Conservation (phyloP, 2,113 vertebrate genomes). For the Pseudolaguvia tuberculata region DNA sequence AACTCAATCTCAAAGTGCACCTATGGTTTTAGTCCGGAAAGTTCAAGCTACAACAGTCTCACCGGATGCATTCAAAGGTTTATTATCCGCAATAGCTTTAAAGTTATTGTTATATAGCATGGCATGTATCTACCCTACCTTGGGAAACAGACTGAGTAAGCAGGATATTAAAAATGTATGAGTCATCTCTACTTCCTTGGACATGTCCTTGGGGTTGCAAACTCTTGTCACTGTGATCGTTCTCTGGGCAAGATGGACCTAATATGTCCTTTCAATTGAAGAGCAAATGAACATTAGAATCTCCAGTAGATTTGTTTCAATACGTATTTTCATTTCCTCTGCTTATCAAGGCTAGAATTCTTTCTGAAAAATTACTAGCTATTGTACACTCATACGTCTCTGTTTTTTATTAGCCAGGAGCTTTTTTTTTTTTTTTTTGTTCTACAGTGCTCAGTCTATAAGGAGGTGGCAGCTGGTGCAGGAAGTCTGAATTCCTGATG, state of each 20-base stretch:
- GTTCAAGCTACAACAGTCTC: neutral
- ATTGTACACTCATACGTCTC: neutral
- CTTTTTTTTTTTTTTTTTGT: too few species aligned
- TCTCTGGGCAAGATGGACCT: conserved; percentile 23
- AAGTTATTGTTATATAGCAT: neutral
- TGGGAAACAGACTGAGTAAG: conserved; percentile 12
- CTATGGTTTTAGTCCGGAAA: neutral
- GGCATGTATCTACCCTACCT: neutral
- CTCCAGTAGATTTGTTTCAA: conserved; percentile 38
- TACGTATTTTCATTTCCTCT: conserved; percentile 43
- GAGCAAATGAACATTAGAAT: conserved; percentile 35
- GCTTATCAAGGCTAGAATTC: neutral
- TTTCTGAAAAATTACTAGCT: neutral
- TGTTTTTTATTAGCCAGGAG: conserved; percentile 9
- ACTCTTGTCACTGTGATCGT: conserved; percentile 1
- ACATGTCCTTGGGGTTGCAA: conserved; percentile 44
- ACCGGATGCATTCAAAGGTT: neutral
- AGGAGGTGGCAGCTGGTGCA: neutral
- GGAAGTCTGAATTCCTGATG: neutral
- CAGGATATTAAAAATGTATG: conserved; percentile 52
- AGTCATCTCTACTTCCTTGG: conserved; percentile 42
- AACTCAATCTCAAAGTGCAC: neutral
- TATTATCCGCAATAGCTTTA: neutral
- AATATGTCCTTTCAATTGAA: conserved; percentile 20
- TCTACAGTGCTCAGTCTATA: neutral